These are phyloP conservation scores for Drosophila leonis DNA, from an alignment of 2,888 invertebrate species.

Conservation along the genomic window DNA sequence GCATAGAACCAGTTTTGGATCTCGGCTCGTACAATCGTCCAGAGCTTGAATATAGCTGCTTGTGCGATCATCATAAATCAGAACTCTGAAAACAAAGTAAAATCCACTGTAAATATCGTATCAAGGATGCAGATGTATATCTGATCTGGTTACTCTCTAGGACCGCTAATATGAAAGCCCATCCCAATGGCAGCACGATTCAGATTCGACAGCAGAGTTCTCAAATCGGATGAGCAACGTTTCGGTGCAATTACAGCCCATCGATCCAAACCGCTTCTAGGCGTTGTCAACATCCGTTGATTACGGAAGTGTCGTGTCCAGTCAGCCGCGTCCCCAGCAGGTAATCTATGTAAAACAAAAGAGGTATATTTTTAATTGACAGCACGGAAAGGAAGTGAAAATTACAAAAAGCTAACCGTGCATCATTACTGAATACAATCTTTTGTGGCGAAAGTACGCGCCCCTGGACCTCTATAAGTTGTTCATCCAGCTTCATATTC, in stretches of 20 bases:
- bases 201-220: slow-evolving; percentile 80
- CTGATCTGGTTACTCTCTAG: slow-evolving; percentile 78
- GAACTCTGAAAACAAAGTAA: slow-evolving; percentile 53
- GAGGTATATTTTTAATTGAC: background rate
- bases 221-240: slow-evolving; percentile 72
- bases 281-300: slow-evolving; percentile 85
- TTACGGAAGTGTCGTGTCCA: slow-evolving; percentile 91
- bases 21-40: slow-evolving; percentile 87
- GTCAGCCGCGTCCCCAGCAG: slow-evolving; percentile 88
- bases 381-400: background rate
- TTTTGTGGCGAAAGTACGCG: slow-evolving; percentile 89
- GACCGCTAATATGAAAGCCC: slow-evolving; percentile 85
- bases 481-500: slow-evolving; percentile 89
- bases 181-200: slow-evolving; percentile 86
- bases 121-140: too few species aligned
- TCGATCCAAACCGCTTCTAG: slow-evolving; percentile 79
- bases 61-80: slow-evolving; percentile 87
- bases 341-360: slow-evolving; percentile 51
- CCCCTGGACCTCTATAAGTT: slow-evolving; percentile 88
- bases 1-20: slow-evolving; percentile 89
- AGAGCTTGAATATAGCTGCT: slow-evolving; percentile 88
- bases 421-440: slow-evolving; percentile 86
- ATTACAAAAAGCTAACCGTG: slow-evolving; percentile 63
- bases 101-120: background rate
- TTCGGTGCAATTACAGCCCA: slow-evolving; percentile 85